Evolutionary conservation across 2,113 vertebrate genomes (phyloP), one percentile per base, ranked within the genome.

Genomic region (Paedocypris sp.): DNA sequence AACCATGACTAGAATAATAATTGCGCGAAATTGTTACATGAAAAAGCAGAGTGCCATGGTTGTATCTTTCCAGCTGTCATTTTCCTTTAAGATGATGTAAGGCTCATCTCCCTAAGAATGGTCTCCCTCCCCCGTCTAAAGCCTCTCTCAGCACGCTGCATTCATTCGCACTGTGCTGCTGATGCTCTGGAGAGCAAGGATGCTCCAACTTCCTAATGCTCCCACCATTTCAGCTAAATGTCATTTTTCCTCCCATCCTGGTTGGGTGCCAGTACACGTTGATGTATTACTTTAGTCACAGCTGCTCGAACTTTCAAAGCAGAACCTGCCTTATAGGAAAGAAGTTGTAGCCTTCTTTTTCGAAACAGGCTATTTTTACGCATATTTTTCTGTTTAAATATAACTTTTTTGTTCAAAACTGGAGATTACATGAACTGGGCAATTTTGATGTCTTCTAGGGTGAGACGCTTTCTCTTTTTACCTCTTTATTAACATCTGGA

Each of bases 21-120:
- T n/a, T 19, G 23, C 15, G n/a, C 1, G 3, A 28, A 6, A 12
- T n/a, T 63, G n/a, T 11, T 16, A 15, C n/a, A 3, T 35, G 6
- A n/a, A 35, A 49, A 33, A 47, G 13, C 26, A 45, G 36, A 52
- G 35, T 51, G 28, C 9, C 19, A 43, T 5, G 41, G 29, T 38
- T 62, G 42, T 43, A 43, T 43, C 31, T 62, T 62, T 76, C 72
- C 68, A 77, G 79, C 80, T 86, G 81, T 81, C 75, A 74, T 92
- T 87, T 87, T 89, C 86, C 91, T 93, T 93, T 91, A 93, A 93
- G 90, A 92, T 94, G 90, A 95, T 92, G 90, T 91, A 91, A 91
- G 89, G 86, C 85, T 83, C 80, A 68, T 83, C 83, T 90, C 86
- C 84, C 82, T 77, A 82, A 85, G 85, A 87, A 80, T 80, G 69